Base-by-base conservation (phyloP, 2,113 vertebrate genomes). In the Myodes glareolus region DNA sequence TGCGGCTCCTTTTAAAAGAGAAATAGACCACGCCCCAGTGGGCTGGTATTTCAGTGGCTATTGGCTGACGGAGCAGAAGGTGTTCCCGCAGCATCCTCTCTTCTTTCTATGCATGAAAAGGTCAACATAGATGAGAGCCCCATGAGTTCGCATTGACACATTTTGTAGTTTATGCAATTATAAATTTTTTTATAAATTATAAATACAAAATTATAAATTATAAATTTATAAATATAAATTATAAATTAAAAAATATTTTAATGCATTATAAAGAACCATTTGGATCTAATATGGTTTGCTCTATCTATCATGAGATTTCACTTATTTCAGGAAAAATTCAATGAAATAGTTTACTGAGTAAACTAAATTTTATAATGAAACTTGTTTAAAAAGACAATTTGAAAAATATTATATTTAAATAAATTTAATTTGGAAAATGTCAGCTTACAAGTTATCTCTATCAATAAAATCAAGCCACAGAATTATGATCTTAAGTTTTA, bases 361-460 rank as follows among this genome's bases (percentile, higher is more conserved):
- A 81, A 7, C 14, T 87, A 72, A 5, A 63, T 94, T 80, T 6
- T 58, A 63, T 88, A 80, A 63, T 47, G 63, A 88, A 36, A 68
- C 90, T 63, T 80, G n/a, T 92, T 92, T 9, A 21, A 90, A 92
- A 97, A 92, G 19, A 67, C 27, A 80, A 68, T 84, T 68, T 88
- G 31, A 81, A 70, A 88, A 97, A 93, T 72, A 76, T 47, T 90
- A 70, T 86, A 84, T 91, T 93, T 50, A 72, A 95, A 52, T 91
- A 36, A 80, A 81, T 67, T 91, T 65, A 4, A 76, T 87, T 95
- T 31, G 6, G 16, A 84, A 94, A 95, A 55, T 76, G 5, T 14
- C 1, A 94, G 14, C 36, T 90, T 81, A 93, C 86, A 80, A 70
- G 8, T 72, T 86, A 81, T 92, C 4, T 3, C 14, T 50, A 45